phyloP scores from a whole-genome alignment of 2,888 invertebrate genomes.

The Drosophila kanekoi region DNA sequence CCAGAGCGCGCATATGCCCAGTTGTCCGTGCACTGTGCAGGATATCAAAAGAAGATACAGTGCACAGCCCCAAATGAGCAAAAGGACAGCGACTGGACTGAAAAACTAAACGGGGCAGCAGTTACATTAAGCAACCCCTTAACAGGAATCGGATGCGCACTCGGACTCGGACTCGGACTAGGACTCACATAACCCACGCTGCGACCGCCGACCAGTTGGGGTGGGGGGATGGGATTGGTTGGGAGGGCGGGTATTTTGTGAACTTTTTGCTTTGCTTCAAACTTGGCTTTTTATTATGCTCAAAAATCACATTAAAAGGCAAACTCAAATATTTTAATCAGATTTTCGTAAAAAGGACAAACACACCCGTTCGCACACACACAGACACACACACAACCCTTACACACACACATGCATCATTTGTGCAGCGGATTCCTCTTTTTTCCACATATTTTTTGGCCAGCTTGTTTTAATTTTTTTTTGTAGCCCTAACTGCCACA shows the following conservation, averaged over 20 bases:
- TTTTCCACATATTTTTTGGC: slow-evolving; percentile 28
- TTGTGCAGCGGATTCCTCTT: slow-evolving; percentile 36
- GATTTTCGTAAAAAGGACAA: slow-evolving; percentile 81
- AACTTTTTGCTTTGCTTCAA: slow-evolving; percentile 59
- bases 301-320: slow-evolving; percentile 84
- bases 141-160: slow-evolving; percentile 28
- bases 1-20: slow-evolving; percentile 14
- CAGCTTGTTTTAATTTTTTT: slow-evolving; percentile 57
- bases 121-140: slow-evolving; percentile 51
- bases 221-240: not conserved
- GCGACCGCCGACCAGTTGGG: slow-evolving; percentile 7
- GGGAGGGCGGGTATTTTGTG: slow-evolving; percentile 30
- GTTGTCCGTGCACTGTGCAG: not conserved
- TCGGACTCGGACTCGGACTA: slow-evolving; percentile 19
- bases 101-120: slow-evolving; percentile 35
- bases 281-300: slow-evolving; percentile 80
- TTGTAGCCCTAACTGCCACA: slow-evolving; percentile 39
- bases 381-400: slow-evolving; percentile 34
- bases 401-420: slow-evolving; percentile 35
- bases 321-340: slow-evolving; percentile 84
- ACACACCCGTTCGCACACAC: slow-evolving; percentile 53
- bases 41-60: slow-evolving; percentile 27
- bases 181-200: slow-evolving; percentile 17
- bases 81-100: slow-evolving; percentile 28
- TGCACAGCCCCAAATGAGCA: slow-evolving; percentile 15